Evolutionary conservation across 2,113 vertebrate species (phyloP), one percentile per base, ranked within the genome.

Genomic region (Barbus barbus): DNA sequence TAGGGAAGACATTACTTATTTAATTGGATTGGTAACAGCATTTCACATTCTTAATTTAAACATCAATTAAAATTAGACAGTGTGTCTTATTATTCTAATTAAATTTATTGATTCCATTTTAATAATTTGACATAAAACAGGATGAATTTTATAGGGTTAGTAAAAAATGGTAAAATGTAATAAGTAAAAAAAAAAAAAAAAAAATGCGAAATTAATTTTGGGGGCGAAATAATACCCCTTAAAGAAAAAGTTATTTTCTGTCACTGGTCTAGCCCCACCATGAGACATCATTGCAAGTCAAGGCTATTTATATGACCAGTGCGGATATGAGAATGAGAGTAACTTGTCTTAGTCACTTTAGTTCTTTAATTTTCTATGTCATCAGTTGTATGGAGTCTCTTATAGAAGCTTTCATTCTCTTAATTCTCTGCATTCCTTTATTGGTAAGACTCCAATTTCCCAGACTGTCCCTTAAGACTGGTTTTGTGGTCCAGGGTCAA

Each of bases 391-490:
- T 31, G 9, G 24, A 51, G 73, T 75, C 44, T 75, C 2, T 31
- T 31, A 48, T 51, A 31, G 24, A 75, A 51, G 26, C 73, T 44
- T 12, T 44, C 11, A 44, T 2, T 44, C 2, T 44, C 41, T 44
- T 44, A 44, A 12, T n/a, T n/a, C n/a, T n/a, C 11, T 44, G 3
- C 41, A 44, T 44, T 44, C 0, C 11, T 44, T 12, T 44, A 28
- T 20, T 75, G 44, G 44, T 31, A 75, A 51, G 73, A 75, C 28
- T 61, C 48, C 69, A 44, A 81, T 85, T 85, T 31, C 78, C 84
- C 78, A 81, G 77, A n/a, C 33, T 48, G 69, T 78, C 26, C 56
- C 77, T 63, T n/a, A n/a, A n/a, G n/a, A n/a, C 61, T 44, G 83
- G 46, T n/a, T n/a, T n/a, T n/a, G n/a, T n/a, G n/a, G n/a, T n/a